A percentile compares a stretch with the other conserved stretches of the same genome.
These are phyloP conservation scores for Nymphicus hollandicus DNA, from an alignment of 2,113 vertebrate species.

Conservation along the genomic window DNA sequence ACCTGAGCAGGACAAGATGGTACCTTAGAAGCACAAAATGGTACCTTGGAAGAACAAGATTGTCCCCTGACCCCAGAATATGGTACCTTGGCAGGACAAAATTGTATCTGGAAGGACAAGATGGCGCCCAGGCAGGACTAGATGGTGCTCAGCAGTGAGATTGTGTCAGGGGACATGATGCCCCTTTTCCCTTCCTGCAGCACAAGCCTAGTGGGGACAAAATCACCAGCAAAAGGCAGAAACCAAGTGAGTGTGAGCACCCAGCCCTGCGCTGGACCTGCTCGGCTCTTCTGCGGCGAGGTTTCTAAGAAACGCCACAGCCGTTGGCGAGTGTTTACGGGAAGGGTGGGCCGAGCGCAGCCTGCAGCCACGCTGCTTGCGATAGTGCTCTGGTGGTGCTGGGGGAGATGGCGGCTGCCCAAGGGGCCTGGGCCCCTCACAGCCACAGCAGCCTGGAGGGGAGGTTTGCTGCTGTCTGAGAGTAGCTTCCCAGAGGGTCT, in stretches of 20 bases:
- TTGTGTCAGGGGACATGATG: rapidly evolving
- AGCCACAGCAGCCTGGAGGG: background rate
- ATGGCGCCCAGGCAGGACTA: background rate
- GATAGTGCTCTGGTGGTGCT: rapidly evolving
- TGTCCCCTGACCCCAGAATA: too few relatives aligned
- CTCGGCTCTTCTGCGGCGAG: constrained; percentile 38
- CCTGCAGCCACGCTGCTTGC: rapidly evolving
- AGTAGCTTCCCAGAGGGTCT: constrained; percentile 2
- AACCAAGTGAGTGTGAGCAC: background rate
- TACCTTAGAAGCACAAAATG: background rate
- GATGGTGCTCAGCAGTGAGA: rapidly evolving
- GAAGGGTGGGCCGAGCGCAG: constrained; percentile 35
- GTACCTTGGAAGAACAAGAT: background rate
- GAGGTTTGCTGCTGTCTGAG: background rate
- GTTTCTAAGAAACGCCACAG: constrained; percentile 73
- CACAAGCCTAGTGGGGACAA: rapidly evolving
- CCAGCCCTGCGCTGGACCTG: constrained; percentile 5
- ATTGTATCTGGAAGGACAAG: background rate
- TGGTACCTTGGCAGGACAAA: background rate
- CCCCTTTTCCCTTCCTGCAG: background rate
- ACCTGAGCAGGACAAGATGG: too few relatives aligned
- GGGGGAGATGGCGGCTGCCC: rapidly evolving
- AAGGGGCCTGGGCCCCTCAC: rapidly evolving
- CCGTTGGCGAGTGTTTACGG: constrained; percentile 61
- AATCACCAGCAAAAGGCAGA: background rate